Percentiles rank a stretch among this genome's conserved stretches.
Evolutionary conservation across 2,113 vertebrate species (phyloP).

Genomic region (Sciurus niger): DNA sequence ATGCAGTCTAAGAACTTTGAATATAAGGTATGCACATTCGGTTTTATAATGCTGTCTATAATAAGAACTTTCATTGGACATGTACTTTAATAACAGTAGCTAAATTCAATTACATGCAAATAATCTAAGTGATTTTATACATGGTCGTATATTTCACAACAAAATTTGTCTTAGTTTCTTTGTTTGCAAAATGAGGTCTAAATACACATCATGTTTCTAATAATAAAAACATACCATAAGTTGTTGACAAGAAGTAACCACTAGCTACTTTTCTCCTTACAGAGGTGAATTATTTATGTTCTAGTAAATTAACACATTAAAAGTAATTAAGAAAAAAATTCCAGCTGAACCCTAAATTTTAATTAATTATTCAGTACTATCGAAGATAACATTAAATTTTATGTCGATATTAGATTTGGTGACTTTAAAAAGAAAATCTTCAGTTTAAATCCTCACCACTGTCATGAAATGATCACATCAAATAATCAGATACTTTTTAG

Average conservation of each 20-base stretch:
- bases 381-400: not conserved
- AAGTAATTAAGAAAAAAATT: not conserved
- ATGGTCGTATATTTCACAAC: not conserved
- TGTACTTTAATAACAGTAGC: not conserved
- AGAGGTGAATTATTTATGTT: not conserved
- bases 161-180: not conserved
- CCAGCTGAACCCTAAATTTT: not conserved
- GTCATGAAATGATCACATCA: not conserved
- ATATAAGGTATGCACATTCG: not conserved
- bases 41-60: not conserved
- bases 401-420: not conserved
- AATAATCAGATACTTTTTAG: not conserved
- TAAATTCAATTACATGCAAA: not conserved
- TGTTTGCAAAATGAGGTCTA: not conserved
- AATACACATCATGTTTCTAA: not conserved
- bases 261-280: not conserved
- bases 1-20: not conserved
- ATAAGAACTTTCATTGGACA: not conserved
- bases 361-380: not conserved
- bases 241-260: not conserved
- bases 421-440: not conserved
- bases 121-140: not conserved
- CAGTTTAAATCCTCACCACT: not conserved
- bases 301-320: constrained; percentile 42
- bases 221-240: not conserved